Evolutionary conservation across 2,113 vertebrate genomes (phyloP), one percentile per base, ranked within the genome.

Genomic region (Cyprinodon brontotheroides): DNA sequence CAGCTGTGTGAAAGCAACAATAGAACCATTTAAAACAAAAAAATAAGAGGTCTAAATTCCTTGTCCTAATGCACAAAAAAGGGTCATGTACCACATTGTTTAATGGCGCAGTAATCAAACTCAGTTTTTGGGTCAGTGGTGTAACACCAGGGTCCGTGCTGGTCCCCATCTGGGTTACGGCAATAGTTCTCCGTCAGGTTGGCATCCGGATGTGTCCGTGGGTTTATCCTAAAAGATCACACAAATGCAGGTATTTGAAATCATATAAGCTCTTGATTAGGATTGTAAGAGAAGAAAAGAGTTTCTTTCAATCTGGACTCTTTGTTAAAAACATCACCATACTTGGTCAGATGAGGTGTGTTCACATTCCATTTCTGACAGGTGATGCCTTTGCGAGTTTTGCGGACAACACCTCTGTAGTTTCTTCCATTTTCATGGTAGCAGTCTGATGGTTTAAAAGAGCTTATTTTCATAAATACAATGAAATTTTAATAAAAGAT

Each of bases 61-160:
- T 41, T 68, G 61, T 40, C 61, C 13, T 50, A 37, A 70, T 11
- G 40, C 60, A 61, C 22, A 61, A 15, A 53, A 36, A 39, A 22
- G 10, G 67, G 59, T 40, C 9, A 41, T 89, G 90, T 89, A 97
- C 97, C 92, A 43, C 98, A 99, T 68, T 95, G 95, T 64, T 93
- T 95, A 83, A 99, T 94, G 14, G 97, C 96, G 0, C 97, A 99
- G 90, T 99, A 99, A 92, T 99, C 98, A 29, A 99, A 99, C 37
- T 96, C 95, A 0, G 95, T 98, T 41, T 93, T 95, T 1, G 95
- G 96, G 80, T 98, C 96, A 0, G 90, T 95, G 65, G 97, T 99
- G 88, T 99, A 98, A 90, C 97, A 99, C 97, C 97, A 98, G 72
- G 97, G 97, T 14, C 97, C 97, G 0, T 99, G 97, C 79, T 94